Evolutionary conservation across 2,888 invertebrate species (phyloP), one percentile per base, ranked within the genome.

Genomic region (Cephus rjabovi): DNA sequence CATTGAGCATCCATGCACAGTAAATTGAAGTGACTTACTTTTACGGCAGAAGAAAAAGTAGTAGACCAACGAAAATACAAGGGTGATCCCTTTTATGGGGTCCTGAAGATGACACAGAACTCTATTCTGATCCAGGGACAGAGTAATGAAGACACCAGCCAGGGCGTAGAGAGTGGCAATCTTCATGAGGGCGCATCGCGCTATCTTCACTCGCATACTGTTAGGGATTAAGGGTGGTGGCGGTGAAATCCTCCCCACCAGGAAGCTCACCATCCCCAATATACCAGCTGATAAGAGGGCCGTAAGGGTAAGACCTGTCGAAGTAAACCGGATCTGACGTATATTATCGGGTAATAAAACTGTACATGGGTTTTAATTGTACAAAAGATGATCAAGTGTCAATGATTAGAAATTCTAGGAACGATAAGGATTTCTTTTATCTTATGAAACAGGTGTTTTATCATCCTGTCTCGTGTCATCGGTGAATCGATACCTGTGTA

Each of bases 81-180:
- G 87, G 9, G 93, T 91, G 73, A 94, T 92, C 76, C 93, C 94
- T 86, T 94, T 94, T 70, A 94, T 92, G 1, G 94, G 94, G 88
- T 94, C 94, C 86, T 94, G 94, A 70, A 94, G 89, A 86, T 94
- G 94, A 82, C 94, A 94, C 76, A 94, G 90, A 9, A 94, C 94
- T 83, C 93, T 89, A 82, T 93, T 92, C 79, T 92, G 90, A 84
- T 94, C 94, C 81, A 93, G 85, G 4, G 93, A 91, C 82, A 93
- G 92, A n/a, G 93, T 91, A 70, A 93, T 89, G 75, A 93, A 89
- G 82, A 93, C 91, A n/a, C 92, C 92, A 80, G 93, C 90, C 15
- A 92, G 81, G 12, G 92, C 92, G 82, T 93, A 93, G 30, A 93
- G 80, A 11, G 91, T 83, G 79, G 93, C 91, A 79, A 93, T 89